A percentile compares a stretch with the other conserved stretches of the same genome.
Evolutionary conservation across 2,888 invertebrate species (phyloP).

Genomic region (Hanleya hanleyi): DNA sequence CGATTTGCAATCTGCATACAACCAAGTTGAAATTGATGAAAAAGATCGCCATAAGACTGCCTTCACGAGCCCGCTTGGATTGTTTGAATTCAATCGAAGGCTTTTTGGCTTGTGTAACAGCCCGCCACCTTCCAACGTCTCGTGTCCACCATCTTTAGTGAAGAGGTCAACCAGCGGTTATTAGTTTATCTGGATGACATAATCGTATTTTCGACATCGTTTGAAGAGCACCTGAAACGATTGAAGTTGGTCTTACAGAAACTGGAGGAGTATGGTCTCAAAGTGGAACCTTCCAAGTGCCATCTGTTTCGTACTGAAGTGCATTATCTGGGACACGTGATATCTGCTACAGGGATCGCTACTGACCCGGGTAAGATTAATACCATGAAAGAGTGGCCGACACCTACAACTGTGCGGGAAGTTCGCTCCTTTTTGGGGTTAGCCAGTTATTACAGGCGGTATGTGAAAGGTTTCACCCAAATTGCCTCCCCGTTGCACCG

Average conservation of each 20-base stretch:
- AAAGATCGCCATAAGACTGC: slow-evolving; percentile 36
- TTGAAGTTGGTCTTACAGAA: slow-evolving; percentile 21
- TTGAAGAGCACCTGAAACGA: slow-evolving; percentile 25
- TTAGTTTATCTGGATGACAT: slow-evolving; percentile 26
- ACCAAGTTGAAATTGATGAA: slow-evolving; percentile 27
- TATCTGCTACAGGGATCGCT: too few species aligned
- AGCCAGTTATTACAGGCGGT: too few species aligned
- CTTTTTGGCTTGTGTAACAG: slow-evolving; percentile 14
- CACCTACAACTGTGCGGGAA: too few species aligned
- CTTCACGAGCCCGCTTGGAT: slow-evolving; percentile 24
- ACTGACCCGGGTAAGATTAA: too few species aligned
- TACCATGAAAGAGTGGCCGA: too few species aligned
- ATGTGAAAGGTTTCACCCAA: too few species aligned
- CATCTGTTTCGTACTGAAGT: slow-evolving; percentile 28
- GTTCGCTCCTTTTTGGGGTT: too few species aligned
- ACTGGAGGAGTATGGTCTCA: slow-evolving; percentile 25
- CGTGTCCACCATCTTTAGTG: slow-evolving; percentile 27
- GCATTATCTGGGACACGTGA: slow-evolving; percentile 33
- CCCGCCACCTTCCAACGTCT: slow-evolving; percentile 22
- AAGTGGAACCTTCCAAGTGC: slow-evolving; percentile 30
- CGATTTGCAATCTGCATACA: slow-evolving; percentile 30
- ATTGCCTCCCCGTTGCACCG: too few species aligned
- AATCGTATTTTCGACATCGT: slow-evolving; percentile 19
- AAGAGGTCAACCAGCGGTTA: slow-evolving; percentile 13
- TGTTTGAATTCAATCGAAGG: slow-evolving; percentile 29